Evolutionary conservation across 2,888 invertebrate genomes (phyloP).

Genomic region (Scaptomyza tumidula): DNA sequence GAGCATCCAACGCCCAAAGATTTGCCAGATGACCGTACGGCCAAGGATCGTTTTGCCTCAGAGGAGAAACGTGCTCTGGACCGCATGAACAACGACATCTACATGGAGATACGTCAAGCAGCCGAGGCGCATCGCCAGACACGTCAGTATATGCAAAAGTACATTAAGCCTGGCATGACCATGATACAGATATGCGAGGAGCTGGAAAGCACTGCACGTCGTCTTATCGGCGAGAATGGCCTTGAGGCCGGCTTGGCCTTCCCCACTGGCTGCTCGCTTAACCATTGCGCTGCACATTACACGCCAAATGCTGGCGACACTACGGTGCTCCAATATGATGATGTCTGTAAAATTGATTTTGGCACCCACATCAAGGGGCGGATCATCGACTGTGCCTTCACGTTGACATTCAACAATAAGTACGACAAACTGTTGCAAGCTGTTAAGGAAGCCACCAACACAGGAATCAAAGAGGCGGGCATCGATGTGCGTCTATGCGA

Average conservation of each 20-base stretch:
- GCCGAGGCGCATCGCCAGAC: conserved; percentile 99
- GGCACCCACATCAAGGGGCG: conserved; percentile 99
- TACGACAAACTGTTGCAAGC: conserved; percentile 97
- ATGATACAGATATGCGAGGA: conserved; percentile 99
- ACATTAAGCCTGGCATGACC: conserved; percentile 99
- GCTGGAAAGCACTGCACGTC: conserved; percentile 95
- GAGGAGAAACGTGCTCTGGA: conserved; percentile 96
- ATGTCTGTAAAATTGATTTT: conserved; percentile 99
- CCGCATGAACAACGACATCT: conserved; percentile 95
- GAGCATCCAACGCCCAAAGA: conserved; percentile 88
- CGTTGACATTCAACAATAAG: conserved; percentile 97
- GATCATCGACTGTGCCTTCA: conserved; percentile 99
- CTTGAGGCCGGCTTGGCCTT: conserved; percentile 97
- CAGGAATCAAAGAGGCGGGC: conserved; percentile 97
- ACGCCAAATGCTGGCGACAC: conserved; percentile 99
- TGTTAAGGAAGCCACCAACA: conserved; percentile 99
- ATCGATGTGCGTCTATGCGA: conserved; percentile 99
- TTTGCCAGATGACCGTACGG: conserved; percentile 91
- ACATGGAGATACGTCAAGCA: conserved; percentile 93
- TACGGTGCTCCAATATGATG: conserved; percentile 96
- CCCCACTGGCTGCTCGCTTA: conserved; percentile 99
- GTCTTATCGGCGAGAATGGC: conserved; percentile 96
- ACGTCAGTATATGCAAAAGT: conserved; percentile 90
- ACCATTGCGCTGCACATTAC: conserved; percentile 99
- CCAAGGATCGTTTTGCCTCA: conserved; percentile 92